Evolutionary conservation across 1,140 invertebrate species (phyloP).

Genomic region (Oncopeltus fasciatus): DNA sequence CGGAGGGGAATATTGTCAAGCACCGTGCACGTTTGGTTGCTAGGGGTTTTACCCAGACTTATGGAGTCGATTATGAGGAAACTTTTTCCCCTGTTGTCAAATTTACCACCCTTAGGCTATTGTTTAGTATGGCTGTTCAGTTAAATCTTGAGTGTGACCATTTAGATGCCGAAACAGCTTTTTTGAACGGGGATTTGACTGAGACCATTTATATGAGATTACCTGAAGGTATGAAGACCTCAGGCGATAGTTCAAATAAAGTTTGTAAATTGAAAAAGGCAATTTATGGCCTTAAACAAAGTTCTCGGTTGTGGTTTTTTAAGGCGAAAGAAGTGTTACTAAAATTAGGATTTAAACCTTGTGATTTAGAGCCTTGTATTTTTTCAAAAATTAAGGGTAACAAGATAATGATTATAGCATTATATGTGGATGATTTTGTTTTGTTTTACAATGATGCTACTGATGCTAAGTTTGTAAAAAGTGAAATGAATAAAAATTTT

Average conservation of each 20-base stretch:
- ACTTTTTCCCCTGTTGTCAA: too few species aligned
- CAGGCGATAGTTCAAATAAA: slow-evolving; percentile 12
- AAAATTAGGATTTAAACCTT: slow-evolving; percentile 15
- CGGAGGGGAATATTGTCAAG: background rate
- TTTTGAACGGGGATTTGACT: slow-evolving; percentile 30
- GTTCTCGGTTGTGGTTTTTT: slow-evolving; percentile 30
- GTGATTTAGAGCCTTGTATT: slow-evolving; percentile 21
- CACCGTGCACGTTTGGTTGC: background rate
- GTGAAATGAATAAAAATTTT: background rate
- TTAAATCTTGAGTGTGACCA: slow-evolving; percentile 1
- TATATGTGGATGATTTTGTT: slow-evolving; percentile 14
- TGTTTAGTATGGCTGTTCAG: background rate
- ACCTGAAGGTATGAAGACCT: slow-evolving; percentile 29
- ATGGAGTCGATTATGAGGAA: background rate
- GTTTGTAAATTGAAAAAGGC: slow-evolving; percentile 28
- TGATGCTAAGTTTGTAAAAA: background rate
- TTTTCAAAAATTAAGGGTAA: slow-evolving; percentile 9
- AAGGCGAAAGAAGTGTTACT: slow-evolving; percentile 15
- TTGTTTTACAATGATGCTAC: background rate
- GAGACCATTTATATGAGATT: slow-evolving; percentile 32
- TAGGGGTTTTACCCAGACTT: background rate
- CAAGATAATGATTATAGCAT: background rate
- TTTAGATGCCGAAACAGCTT: slow-evolving; percentile 27
- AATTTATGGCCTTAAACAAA: slow-evolving; percentile 34
- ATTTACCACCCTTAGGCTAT: background rate